A percentile compares a stretch with the other conserved stretches of the same genome.
These are phyloP conservation scores for Laothoe populi DNA, from an alignment of 2,888 invertebrate genomes.

Conservation along the genomic window DNA sequence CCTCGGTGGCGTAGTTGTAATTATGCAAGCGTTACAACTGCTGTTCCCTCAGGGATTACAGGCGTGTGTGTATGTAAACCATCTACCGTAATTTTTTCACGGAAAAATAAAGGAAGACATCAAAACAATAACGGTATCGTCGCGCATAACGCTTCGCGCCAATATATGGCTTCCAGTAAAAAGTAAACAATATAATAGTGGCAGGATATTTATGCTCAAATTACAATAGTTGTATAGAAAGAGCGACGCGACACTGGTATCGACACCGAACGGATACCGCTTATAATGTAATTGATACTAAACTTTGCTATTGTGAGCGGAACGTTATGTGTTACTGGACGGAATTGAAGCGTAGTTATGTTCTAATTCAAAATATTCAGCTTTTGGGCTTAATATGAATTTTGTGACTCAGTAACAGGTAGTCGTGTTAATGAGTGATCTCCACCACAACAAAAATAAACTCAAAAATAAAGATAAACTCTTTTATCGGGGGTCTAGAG, in stretches of 20 bases:
- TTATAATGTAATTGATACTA: conserved; percentile 28
- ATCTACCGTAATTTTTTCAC: conserved; percentile 40
- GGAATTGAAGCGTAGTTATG: neutral
- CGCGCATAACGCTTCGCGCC: conserved; percentile 40
- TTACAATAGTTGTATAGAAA: conserved; percentile 76
- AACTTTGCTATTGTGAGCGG: conserved; percentile 23
- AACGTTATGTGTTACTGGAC: neutral
- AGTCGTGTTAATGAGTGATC: too few relatives aligned
- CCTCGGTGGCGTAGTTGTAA: too few relatives aligned
- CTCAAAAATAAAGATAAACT: too few relatives aligned
- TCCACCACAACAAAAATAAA: too few relatives aligned
- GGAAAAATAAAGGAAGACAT: conserved; percentile 16
- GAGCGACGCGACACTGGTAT: conserved; percentile 46
- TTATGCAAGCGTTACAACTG: too few relatives aligned
- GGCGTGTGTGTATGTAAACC: conserved; percentile 5
- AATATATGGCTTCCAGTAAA: conserved; percentile 72
- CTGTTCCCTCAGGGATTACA: too few relatives aligned
- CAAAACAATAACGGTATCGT: conserved; percentile 33
- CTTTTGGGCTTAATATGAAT: neutral
- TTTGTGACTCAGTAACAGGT: too few relatives aligned
- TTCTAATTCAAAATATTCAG: neutral
- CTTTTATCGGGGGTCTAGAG: too few relatives aligned
- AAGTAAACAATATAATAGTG: conserved; percentile 72
- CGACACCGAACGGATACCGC: conserved; percentile 29
- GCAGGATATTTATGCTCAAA: conserved; percentile 77